Percentiles rank a stretch among this genome's conserved stretches.
These are phyloP conservation scores for Nebria ingens DNA, from an alignment of 1,140 invertebrate genomes.

Conservation along the genomic window DNA sequence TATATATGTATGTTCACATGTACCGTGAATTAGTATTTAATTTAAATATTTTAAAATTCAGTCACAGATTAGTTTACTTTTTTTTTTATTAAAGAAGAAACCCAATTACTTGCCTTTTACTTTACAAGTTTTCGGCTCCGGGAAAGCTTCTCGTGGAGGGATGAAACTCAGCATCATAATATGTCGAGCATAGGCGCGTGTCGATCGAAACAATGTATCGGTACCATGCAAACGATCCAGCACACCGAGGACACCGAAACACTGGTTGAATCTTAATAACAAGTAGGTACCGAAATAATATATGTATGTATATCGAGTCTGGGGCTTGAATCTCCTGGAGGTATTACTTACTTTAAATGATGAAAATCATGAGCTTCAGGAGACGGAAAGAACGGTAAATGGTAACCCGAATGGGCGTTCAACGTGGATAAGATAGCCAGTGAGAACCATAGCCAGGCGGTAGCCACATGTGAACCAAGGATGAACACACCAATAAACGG, in stretches of 20 bases:
- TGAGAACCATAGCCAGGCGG: constrained; percentile 74
- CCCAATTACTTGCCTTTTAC: not conserved
- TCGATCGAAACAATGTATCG: constrained; percentile 63
- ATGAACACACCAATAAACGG: constrained; percentile 69
- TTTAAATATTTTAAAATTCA: not conserved
- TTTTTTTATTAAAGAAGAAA: not conserved
- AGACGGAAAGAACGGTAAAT: constrained; percentile 78
- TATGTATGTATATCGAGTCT: constrained; percentile 7
- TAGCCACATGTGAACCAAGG: constrained; percentile 71
- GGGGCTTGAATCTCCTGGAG: too few species aligned
- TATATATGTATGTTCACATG: too few species aligned
- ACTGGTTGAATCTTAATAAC: constrained; percentile 69
- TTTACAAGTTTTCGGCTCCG: constrained; percentile 47
- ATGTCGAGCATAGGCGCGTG: constrained; percentile 62
- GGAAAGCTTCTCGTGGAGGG: constrained; percentile 62
- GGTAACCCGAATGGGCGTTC: constrained; percentile 81
- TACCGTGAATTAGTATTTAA: not conserved
- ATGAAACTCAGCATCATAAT: constrained; percentile 71
- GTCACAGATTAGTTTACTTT: not conserved
- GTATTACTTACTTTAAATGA: constrained; percentile 72
- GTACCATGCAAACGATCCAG: constrained; percentile 80
- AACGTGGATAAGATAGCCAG: constrained; percentile 70
- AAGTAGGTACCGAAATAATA: too few species aligned
- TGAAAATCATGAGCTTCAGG: constrained; percentile 90
- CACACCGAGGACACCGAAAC: constrained; percentile 75